phyloP scores from a whole-genome alignment of 2,888 invertebrate genomes.

The Tanytarsus gracilentus region DNA sequence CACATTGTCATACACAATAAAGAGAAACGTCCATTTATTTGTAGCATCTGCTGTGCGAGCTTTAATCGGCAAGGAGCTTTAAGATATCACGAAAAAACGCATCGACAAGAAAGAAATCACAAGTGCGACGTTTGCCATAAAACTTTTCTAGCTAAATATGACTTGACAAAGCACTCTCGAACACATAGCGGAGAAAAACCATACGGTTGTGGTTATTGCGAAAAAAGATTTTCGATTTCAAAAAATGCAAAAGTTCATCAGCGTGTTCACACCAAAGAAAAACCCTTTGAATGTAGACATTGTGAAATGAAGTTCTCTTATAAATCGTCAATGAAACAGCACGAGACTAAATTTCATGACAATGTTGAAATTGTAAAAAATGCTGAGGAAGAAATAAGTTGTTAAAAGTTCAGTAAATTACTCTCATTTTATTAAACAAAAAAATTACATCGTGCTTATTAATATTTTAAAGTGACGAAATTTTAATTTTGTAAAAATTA shows the following conservation, averaged over 20 bases:
- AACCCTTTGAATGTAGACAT: not conserved
- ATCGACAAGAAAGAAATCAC: slow-evolving; percentile 16
- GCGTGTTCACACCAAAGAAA: slow-evolving; percentile 7
- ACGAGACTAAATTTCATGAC: slow-evolving; percentile 5
- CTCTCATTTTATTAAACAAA: too few relatives aligned
- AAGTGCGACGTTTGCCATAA: not conserved
- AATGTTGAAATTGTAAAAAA: not conserved
- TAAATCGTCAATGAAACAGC: not conserved
- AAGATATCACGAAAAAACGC: slow-evolving; percentile 19
- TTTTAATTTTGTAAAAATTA: too few relatives aligned
- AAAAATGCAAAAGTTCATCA: slow-evolving; percentile 16
- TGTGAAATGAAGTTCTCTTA: not conserved
- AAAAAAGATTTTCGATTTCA: slow-evolving; percentile 11
- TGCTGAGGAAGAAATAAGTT: too few relatives aligned
- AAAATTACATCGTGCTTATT: too few relatives aligned
- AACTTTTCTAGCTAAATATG: slow-evolving; percentile 12
- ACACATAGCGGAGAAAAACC: slow-evolving; percentile 16
- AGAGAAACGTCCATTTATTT: slow-evolving; percentile 9
- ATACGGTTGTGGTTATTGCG: not conserved
- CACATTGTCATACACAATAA: slow-evolving; percentile 18
- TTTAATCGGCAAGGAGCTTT: slow-evolving; percentile 13
- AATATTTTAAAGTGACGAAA: too few relatives aligned
- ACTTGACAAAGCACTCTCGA: slow-evolving; percentile 13
- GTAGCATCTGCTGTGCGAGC: not conserved
- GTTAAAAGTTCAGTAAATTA: too few relatives aligned